These are phyloP conservation scores for Hydrochoerus hydrochaeris DNA, from an alignment of 2,113 vertebrate genomes.

Conservation along the genomic window DNA sequence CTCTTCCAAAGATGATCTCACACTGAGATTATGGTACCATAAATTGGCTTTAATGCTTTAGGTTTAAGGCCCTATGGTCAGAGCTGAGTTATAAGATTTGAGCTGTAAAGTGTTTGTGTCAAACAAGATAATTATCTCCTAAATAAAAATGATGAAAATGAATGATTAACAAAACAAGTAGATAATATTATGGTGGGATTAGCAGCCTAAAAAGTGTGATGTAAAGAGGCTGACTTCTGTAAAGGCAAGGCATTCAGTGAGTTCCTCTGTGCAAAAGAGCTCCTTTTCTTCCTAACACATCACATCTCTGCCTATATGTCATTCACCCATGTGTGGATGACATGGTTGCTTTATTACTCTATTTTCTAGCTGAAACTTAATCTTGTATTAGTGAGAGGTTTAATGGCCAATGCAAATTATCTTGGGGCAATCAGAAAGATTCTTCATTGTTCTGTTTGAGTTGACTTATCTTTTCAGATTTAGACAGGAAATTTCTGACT, in stretches of 20 bases:
- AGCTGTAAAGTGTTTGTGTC: background rate
- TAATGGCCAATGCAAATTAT: constrained; percentile 49
- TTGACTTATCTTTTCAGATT: constrained; percentile 51
- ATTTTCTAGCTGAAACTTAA: constrained; percentile 45
- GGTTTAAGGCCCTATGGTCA: background rate
- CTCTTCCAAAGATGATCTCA: background rate
- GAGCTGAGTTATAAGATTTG: background rate
- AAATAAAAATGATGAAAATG: constrained; percentile 17
- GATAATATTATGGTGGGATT: background rate
- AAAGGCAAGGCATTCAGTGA: background rate
- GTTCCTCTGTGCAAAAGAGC: background rate
- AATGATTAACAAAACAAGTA: background rate
- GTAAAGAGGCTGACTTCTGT: background rate
- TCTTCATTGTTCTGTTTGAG: constrained; percentile 29
- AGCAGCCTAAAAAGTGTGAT: background rate
- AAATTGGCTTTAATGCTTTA: background rate
- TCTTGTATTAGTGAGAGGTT: constrained; percentile 1
- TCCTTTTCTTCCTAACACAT: background rate
- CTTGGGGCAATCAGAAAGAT: background rate
- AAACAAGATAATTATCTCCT: constrained; percentile 25
- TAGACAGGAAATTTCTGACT: constrained; percentile 41
- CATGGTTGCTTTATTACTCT: background rate
- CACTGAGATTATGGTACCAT: background rate
- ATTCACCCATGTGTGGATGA: background rate
- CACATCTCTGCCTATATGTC: background rate